These are phyloP conservation scores for Paralichthys olivaceus DNA, from an alignment of 2,113 vertebrate genomes.

Conservation along the genomic window DNA sequence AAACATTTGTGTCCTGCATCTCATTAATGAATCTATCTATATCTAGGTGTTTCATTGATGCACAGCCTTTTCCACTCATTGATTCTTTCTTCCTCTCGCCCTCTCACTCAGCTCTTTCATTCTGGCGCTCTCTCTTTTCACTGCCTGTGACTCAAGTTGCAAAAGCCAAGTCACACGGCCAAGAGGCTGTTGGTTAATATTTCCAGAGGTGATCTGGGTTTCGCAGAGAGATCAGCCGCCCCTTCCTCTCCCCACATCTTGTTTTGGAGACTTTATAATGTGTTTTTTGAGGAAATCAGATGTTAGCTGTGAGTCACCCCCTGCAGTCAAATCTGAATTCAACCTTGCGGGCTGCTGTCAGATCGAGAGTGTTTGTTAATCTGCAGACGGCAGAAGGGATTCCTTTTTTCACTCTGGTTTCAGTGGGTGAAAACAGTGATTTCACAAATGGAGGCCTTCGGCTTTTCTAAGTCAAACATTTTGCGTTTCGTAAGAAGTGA, in stretches of 20 bases:
- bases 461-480: neutral
- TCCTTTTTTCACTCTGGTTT: neutral
- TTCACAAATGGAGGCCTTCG: neutral
- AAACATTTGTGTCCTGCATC: neutral
- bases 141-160: neutral
- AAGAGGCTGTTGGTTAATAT: constrained; percentile 5
- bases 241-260: constrained; percentile 25
- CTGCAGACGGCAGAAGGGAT: too few relatives aligned
- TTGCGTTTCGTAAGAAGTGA: constrained; percentile 8
- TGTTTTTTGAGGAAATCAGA: neutral
- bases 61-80: neutral
- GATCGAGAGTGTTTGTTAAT: neutral
- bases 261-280: neutral
- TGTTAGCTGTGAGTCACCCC: neutral
- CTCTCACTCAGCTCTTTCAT: constrained; percentile 27
- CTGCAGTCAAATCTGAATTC: neutral
- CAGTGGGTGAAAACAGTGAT: neutral
- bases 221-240: constrained; percentile 10
- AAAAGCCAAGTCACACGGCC: too few relatives aligned
- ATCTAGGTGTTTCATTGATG: neutral
- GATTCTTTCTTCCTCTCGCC: neutral
- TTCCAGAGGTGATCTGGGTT: constrained; percentile 29
- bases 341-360: neutral
- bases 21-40: neutral
- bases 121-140: constrained; percentile 7